These are phyloP conservation scores for Magallana gigas DNA, from an alignment of 1,140 invertebrate genomes.

Conservation along the genomic window DNA sequence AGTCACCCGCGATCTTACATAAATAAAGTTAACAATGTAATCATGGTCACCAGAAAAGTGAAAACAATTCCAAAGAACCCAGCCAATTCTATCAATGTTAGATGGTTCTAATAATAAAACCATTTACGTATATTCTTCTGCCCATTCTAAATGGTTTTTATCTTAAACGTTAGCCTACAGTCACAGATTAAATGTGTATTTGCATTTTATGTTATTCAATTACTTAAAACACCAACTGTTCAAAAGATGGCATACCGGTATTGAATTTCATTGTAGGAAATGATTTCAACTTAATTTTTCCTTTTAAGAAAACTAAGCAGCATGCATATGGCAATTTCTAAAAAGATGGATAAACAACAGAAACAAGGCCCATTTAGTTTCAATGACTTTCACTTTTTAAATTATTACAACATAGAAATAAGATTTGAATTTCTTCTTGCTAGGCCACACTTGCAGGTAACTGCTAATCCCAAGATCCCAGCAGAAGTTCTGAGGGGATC, in stretches of 20 bases:
- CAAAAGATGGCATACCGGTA: background rate
- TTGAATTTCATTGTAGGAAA: slow-evolving; percentile 5
- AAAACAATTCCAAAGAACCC: slow-evolving; percentile 1
- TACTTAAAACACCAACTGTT: slow-evolving; percentile 2
- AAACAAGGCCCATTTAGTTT: background rate
- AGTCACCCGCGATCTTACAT: background rate
- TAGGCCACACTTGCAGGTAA: background rate
- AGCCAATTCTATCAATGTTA: background rate
- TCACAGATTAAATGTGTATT: slow-evolving; percentile 11
- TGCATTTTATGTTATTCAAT: background rate
- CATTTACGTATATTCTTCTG: slow-evolving; percentile 3
- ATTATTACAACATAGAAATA: background rate
- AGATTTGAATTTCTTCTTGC: background rate
- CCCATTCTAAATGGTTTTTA: background rate
- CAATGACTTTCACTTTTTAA: background rate
- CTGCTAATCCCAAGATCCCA: background rate
- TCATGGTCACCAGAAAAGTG: slow-evolving; percentile 3
- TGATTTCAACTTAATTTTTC: background rate
- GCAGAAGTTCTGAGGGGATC: background rate
- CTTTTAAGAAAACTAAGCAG: background rate
- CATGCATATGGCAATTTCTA: background rate
- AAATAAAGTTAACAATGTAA: slow-evolving; percentile 35
- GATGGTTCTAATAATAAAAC: background rate
- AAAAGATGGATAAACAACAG: background rate
- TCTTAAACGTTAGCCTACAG: background rate